Percentiles rank a stretch among this genome's conserved stretches.
Evolutionary conservation across 2,113 vertebrate genomes (phyloP).

Genomic region (Narcine bancroftii): DNA sequence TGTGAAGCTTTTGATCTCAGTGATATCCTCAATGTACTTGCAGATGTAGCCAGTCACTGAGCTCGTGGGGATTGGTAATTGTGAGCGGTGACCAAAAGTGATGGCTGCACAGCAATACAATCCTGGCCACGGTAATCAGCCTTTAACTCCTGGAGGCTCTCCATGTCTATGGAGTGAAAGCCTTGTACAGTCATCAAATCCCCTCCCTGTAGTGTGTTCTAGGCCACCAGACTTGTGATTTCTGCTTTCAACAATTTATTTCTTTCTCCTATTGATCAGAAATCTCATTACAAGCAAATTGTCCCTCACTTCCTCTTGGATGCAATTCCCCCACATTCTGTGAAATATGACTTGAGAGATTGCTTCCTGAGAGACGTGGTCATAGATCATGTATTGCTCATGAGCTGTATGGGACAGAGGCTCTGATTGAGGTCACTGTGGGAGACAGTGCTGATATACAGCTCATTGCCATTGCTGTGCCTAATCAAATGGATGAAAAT

Average conservation of each 20-base stretch:
- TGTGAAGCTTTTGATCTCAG: too few relatives aligned
- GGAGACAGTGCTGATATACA: background rate
- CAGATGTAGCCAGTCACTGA: too few relatives aligned
- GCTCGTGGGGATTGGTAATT: too few relatives aligned
- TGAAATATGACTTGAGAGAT: slow-evolving; percentile 21
- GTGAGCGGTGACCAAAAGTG: too few relatives aligned
- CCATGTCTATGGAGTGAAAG: background rate
- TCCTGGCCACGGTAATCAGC: background rate
- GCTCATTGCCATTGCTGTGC: background rate
- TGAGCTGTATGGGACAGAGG: slow-evolving; percentile 15
- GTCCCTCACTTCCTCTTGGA: background rate
- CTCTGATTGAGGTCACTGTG: slow-evolving; percentile 33
- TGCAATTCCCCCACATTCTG: background rate
- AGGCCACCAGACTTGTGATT: background rate
- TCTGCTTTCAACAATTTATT: background rate
- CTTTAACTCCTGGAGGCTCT: background rate
- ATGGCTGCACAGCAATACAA: too few relatives aligned
- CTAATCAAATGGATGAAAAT: slow-evolving; percentile 13
- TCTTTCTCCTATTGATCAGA: slow-evolving; percentile 21
- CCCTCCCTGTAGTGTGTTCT: background rate
- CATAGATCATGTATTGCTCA: background rate
- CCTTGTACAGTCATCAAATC: background rate
- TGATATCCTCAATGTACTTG: too few relatives aligned
- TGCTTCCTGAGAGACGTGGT: background rate
- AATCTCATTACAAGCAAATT: slow-evolving; percentile 25